Evolutionary conservation across 2,888 invertebrate species (phyloP), one percentile per base, ranked within the genome.

Genomic region (Tuta absoluta): DNA sequence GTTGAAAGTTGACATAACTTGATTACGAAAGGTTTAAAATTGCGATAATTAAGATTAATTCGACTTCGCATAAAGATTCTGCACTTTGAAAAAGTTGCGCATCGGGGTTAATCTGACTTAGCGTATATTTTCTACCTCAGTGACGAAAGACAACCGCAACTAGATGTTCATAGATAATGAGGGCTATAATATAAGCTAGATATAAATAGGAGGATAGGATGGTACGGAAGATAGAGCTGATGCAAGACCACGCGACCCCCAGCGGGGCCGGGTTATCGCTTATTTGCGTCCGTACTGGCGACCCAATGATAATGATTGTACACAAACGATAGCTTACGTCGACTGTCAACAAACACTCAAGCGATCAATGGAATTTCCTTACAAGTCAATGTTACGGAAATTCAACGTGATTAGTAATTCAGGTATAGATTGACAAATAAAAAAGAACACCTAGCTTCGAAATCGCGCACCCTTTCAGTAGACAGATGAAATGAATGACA

Each of bases 191-290:
- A n/a, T n/a, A n/a, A n/a, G n/a, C 68, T 72, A 67, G 71, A 75
- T 14, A 49, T 49, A 17, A 49, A 17, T 17, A 49, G 19, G 10
- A 53, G 11, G 51, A 33, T 33, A 72, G 68, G 70, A 76, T 48
- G 10, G 33, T 33, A 77, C 76, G 74, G 68, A 73, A 75, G 72
- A 70, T 3, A 37, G 21, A 76, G 78, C 76, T 87, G 87, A 87
- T 82, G 85, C 79, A 85, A 77, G 72, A 72, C 71, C 56, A 66
- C 71, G 68, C 84, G 85, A 87, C 84, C 85, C 82, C 83, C 79
- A 78, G 78, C 75, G 68, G 63, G 68, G 63, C 64, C 69, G 76
- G 87, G 88, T 89, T 89, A 89, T 89, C 88, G 67, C 69, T 71
- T 75, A 74, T 76, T 70, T 75, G 71, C 75, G 68, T 74, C 67